Base-by-base conservation (phyloP, 2,113 vertebrate species). In the Falco punctatus region DNA sequence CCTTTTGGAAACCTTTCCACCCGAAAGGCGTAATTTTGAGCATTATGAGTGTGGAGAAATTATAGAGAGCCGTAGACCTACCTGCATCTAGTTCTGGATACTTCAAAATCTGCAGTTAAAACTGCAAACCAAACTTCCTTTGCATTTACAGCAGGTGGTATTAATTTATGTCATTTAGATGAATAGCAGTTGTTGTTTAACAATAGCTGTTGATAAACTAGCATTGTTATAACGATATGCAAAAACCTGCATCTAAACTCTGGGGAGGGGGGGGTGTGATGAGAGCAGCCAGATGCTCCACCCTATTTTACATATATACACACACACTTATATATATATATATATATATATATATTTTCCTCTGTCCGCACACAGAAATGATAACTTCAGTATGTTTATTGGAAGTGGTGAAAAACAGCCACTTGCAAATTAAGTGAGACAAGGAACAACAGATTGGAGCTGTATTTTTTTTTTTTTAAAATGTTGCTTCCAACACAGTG, bases 151-250 rank as follows among this genome's bases (percentile, higher is more conserved):
- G 95, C 95, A 91, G 81, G 87, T 92, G 82, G 85, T 97, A 97
- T 77, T 97, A 64, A 96, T 78, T 92, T 72, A 28, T 96, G 95
- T 96, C 94, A 78, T 80, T 94, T 92, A 97, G 95, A 61, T 82
- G 92, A 96, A 94, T 87, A 94, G 48, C 9, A 48, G 57, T 75
- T 91, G 92, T 73, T 81, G 48, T 64, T 93, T 66, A 94, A 87
- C 90, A 94, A 91, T 82, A 91, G 84, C 82, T 88, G 75, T 73
- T 90, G 92, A 95, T 92, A 94, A 96, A 96, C 86, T 92, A 69
- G 46, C 52, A 82, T 49, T 83, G 79, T 79, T 67, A 52, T 57
- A 90, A 95, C 65, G 67, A 67, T 67, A 87, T 62, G 77, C 86
- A 86, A 85, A 94, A 92, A 92, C n/a, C 16, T 79, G 69, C 42